Conservation (phyloP, 1,140 invertebrate genomes). For the Drosophila lowei region DNA sequence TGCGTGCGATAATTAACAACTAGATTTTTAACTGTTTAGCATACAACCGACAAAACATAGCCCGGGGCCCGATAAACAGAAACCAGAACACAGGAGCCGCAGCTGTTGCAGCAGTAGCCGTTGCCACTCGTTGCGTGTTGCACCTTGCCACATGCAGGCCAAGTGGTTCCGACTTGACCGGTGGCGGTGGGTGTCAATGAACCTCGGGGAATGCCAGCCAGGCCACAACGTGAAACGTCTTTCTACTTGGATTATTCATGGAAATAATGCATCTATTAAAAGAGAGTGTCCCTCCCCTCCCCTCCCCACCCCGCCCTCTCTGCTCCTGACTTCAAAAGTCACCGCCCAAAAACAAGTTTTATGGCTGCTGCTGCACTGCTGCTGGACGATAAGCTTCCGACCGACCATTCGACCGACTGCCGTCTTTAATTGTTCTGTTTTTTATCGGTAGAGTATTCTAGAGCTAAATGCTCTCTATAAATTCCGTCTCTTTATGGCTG, state of each 20-base stretch:
- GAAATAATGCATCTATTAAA: too few relatives aligned
- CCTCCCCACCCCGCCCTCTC: too few relatives aligned
- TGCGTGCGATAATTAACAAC: constrained; percentile 79
- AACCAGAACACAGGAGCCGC: constrained; percentile 29
- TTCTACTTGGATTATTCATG: too few relatives aligned
- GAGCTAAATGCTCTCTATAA: constrained; percentile 36
- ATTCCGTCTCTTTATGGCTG: constrained; percentile 47
- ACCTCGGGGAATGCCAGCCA: background rate
- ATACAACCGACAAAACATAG: constrained; percentile 68
- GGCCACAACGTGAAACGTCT: too few relatives aligned
- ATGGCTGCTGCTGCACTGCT: constrained; percentile 21
- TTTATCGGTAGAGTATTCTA: constrained; percentile 8
- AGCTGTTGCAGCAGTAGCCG: constrained; percentile 29
- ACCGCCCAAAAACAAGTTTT: constrained; percentile 27
- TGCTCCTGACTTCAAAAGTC: constrained; percentile 22
- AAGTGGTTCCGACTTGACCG: background rate
- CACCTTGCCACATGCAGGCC: background rate
- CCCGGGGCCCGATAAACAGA: constrained; percentile 66
- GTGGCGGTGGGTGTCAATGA: constrained; percentile 25
- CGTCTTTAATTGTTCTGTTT: constrained; percentile 38
- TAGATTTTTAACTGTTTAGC: constrained; percentile 67
- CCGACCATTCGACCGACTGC: background rate
- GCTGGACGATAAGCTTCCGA: constrained; percentile 26
- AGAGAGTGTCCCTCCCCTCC: too few relatives aligned
- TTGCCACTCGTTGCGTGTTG: constrained; percentile 28